Percentiles rank a stretch among this genome's conserved stretches.
These are phyloP conservation scores for Liodrosophila aerea DNA, from an alignment of 2,888 invertebrate species.

Conservation along the genomic window DNA sequence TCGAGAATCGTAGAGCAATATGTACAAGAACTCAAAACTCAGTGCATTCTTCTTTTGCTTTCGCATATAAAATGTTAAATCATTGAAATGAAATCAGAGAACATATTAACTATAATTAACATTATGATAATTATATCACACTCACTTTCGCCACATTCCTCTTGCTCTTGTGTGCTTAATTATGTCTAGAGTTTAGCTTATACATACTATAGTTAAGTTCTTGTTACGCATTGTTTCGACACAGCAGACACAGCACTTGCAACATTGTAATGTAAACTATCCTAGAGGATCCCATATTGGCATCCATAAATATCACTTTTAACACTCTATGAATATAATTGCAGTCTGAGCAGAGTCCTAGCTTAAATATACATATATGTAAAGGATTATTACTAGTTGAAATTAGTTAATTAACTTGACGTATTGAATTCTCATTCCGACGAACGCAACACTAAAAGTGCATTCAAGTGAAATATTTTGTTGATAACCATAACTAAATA, in stretches of 20 bases:
- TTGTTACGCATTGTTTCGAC: slow-evolving; percentile 15
- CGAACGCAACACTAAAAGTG: slow-evolving; percentile 65
- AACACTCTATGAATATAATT: slow-evolving; percentile 18
- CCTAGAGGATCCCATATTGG: slow-evolving; percentile 47
- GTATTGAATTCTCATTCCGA: slow-evolving; percentile 8
- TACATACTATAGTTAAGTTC: slow-evolving; percentile 10
- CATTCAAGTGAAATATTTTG: slow-evolving; percentile 47
- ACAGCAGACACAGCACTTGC: slow-evolving; percentile 37
- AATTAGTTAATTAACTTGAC: slow-evolving; percentile 40
- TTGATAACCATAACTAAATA: slow-evolving; percentile 26
- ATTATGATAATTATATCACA: too few species aligned
- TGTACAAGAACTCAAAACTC: slow-evolving; percentile 33
- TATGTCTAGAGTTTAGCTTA: slow-evolving; percentile 6
- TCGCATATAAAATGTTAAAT: slow-evolving; percentile 7
- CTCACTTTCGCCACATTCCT: too few species aligned
- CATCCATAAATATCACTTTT: slow-evolving; percentile 28
- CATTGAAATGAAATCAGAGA: neutral
- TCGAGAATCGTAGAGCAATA: slow-evolving; percentile 57
- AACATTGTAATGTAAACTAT: slow-evolving; percentile 9
- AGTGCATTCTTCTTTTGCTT: slow-evolving; percentile 14
- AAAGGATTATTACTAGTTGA: slow-evolving; percentile 12
- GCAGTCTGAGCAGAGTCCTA: slow-evolving; percentile 34
- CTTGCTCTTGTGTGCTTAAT: slow-evolving; percentile 1
- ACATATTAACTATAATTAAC: neutral
- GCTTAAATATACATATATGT: slow-evolving; percentile 16